Evolutionary conservation across 2,888 invertebrate species (phyloP), one percentile per base, ranked within the genome.

Genomic region (Meiosimyza platycephala): DNA sequence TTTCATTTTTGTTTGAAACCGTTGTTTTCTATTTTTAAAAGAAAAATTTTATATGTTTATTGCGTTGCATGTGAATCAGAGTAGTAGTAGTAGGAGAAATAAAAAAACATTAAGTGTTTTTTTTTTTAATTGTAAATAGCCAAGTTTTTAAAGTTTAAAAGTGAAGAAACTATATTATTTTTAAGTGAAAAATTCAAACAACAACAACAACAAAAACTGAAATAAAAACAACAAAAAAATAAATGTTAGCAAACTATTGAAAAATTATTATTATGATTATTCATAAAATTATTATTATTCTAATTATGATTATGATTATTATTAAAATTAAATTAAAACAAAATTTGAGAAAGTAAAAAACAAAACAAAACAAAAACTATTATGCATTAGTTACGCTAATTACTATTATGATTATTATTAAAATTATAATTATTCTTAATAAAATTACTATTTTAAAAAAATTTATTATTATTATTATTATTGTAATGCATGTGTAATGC

Each of bases 21-120:
- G 80, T 81, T 83, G 83, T 83, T 83, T 82, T 83, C 79, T 81
- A 83, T 78, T 81, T 83, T 82, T 83, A 80, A 80, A 74, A 72
- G 40, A 69, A 73, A 68, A 59, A 71, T 65, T 55, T 22, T 68
- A 78, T 79, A 77, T 77, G 78, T 82, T 76, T 76, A 81, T 68
- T 59, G 47, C 16, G 54, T 28, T 59, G 68, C 68, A 59, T 59
- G 22, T n/a, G 13, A 59, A 54, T n/a, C 5, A 65, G 51, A 65
- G 62, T 62, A 62, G 13, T 33, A 16, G 40, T 18, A 11, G 59
- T 47, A 33, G 33, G 13, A 15, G 7, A 11, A 16, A 40, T 28
- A 33, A 16, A 52, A n/a, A 70, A 70, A 70, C 51, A 40, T 48
- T 50, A 59, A 59, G 59, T 16, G 22, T 48, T 40, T 40, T 40